Percentiles rank a stretch among this genome's conserved stretches.
These are phyloP conservation scores for Dynastes maya DNA, from an alignment of 2,888 invertebrate genomes.

Conservation along the genomic window DNA sequence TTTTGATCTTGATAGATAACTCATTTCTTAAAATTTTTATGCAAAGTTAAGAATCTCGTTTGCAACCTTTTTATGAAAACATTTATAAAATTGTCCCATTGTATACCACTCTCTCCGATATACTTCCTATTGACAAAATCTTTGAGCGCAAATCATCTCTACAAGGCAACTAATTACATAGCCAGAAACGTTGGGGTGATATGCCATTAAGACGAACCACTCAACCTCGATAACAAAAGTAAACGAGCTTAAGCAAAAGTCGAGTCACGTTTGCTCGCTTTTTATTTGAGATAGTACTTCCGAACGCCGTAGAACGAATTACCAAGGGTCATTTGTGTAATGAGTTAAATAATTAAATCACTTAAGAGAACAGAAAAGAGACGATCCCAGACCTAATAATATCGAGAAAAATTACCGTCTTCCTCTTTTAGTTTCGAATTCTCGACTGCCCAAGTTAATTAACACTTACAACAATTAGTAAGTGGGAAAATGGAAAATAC, in stretches of 20 bases:
- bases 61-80: too few relatives aligned
- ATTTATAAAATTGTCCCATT: too few relatives aligned
- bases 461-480: neutral
- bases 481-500: neutral
- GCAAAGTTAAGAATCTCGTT: too few relatives aligned
- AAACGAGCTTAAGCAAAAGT: neutral
- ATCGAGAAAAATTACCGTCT: neutral
- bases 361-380: conserved; percentile 3
- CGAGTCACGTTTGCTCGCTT: conserved; percentile 6
- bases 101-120: too few relatives aligned
- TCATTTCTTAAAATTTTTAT: too few relatives aligned
- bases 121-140: too few relatives aligned
- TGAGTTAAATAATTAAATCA: conserved; percentile 6
- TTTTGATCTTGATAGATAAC: too few relatives aligned
- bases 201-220: neutral
- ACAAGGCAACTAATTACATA: neutral
- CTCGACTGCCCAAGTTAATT: neutral
- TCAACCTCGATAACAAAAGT: neutral
- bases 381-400: neutral
- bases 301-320: neutral
- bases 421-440: neutral
- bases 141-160: conserved; percentile 53
- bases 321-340: neutral
- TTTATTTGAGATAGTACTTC: conserved; percentile 1
- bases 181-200: neutral